phyloP scores from a whole-genome alignment of 2,888 invertebrate genomes.

The Autographa gamma region DNA sequence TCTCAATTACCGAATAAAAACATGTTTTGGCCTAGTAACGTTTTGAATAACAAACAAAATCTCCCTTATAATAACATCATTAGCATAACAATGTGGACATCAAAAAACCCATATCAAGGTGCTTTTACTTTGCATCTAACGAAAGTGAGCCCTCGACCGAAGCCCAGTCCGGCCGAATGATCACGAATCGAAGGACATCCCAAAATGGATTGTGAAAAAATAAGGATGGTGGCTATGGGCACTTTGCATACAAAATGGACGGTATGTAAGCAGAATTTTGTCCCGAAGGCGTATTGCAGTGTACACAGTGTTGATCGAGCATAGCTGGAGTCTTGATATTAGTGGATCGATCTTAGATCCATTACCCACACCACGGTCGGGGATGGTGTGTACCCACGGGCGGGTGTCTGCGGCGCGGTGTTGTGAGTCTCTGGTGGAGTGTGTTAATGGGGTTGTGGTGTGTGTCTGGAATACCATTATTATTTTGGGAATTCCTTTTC shows the following conservation, averaged over 20 bases:
- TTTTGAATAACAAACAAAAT: neutral
- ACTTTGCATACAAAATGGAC: constrained; percentile 43
- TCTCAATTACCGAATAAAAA: neutral
- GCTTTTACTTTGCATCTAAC: constrained; percentile 9
- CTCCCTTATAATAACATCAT: neutral
- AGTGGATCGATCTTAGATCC: constrained; percentile 75
- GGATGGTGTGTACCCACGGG: constrained; percentile 56
- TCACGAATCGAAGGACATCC: constrained; percentile 3
- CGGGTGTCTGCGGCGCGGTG: constrained; percentile 24
- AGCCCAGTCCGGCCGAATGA: neutral
- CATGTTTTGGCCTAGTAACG: neutral
- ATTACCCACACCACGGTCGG: constrained; percentile 72
- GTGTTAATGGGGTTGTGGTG: constrained; percentile 30
- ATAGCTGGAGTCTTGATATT: constrained; percentile 72
- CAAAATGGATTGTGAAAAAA: constrained; percentile 21
- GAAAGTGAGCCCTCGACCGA: neutral
- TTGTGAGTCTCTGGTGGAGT: constrained; percentile 6
- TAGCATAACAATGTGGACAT: constrained; percentile 3
- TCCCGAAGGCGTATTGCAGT: constrained; percentile 42
- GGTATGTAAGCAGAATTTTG: constrained; percentile 44
- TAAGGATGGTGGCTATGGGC: constrained; percentile 24
- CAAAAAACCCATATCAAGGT: neutral
- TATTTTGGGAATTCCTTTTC: neutral
- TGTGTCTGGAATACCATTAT: neutral
- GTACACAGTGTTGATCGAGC: constrained; percentile 57